Evolutionary conservation across 1,140 invertebrate genomes (phyloP), one percentile per base, ranked within the genome.

Genomic region (Euura lappo): DNA sequence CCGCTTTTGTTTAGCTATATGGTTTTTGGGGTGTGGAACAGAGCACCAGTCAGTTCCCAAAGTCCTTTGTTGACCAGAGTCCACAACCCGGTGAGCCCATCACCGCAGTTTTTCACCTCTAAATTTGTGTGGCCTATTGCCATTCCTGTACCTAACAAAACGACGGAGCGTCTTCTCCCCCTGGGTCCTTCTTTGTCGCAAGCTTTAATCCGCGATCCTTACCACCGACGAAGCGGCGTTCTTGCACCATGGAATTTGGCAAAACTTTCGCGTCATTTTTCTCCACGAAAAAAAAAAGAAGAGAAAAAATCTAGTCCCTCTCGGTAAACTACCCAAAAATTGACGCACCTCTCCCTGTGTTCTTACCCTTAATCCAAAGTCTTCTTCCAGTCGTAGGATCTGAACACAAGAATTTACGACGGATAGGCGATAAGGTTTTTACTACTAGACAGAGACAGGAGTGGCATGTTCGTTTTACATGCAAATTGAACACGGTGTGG

Each of bases 121-220:
- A 68, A 60, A 68, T 68, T 68, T 68, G 66, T 68, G 66, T 68
- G 8, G 66, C 66, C 66, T 68, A 68, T 68, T 28, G 66, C 66
- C 66, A 68, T 68, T 68, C 66, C 66, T 28, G 6, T 68, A 42
- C 66, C 44, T 28, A 28, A 28, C 28, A 13, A 13, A 64, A 13
- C 13, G 8, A 64, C 60, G 8, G 60, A 64, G 60, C 8, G 13
- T 10, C 2, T 10, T 64, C 8, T 13, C 13, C 42, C 13, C 66
- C 28, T 68, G 28, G 28, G 28, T 28, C 28, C 28, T 28, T 28
- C 66, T 68, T 68, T 28, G 44, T 44, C 44, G 66, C 13, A 7
- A 11, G 28, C 13, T 28, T 68, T 68, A 68, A 68, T 68, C 42
- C 66, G 44, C 66, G 28, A 68, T 68, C 66, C 44, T 68, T 44